Base-by-base conservation (phyloP, 2,888 invertebrate species). In the Hydroisotoma schaefferi region DNA sequence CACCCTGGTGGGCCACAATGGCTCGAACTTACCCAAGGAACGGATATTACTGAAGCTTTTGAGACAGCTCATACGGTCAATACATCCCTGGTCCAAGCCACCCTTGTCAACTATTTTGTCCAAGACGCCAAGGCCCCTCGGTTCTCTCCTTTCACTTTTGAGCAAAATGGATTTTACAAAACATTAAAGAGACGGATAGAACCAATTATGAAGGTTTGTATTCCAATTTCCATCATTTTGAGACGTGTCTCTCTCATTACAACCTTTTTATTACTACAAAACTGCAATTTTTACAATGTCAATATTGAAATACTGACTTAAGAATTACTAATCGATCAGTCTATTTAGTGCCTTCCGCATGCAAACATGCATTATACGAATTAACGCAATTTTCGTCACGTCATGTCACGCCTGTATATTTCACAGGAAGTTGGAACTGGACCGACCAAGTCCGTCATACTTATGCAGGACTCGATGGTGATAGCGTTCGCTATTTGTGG, bases 1-100 rank as follows among this genome's bases (percentile, higher is more conserved):
- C 97, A 97, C 80, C 97, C 95, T 0, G 93, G 94, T 33, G 91
- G 94, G 1, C 73, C 80, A 0, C 85, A 87, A 74, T 91, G 90
- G 90, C 74, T 90, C 10, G 62, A 67, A 43, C 55, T 74, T 12
- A 77, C 77, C 2, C 48, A 74, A 68, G 76, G 77, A 71, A 74
- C 65, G n/a, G 74, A 73, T 55, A 71, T 74, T 33, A 74, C 75
- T 2, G 75, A 75, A 60, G 73, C 75, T 8, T 75, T 75, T 58
- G 75, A 75, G 63, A 56, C 67, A 68, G 74, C 77, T 75, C 79
- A 73, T 75, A 40, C 72, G 6, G 56, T 55, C 23, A 62, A 65
- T 40, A 44, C 43, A 1, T 46, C 54, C 29, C 25, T 27, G 10
- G 68, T 66, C 0, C 67, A 73, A 38, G 29, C 44, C 15, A 58